Base-by-base conservation (phyloP, 2,888 invertebrate species). In the Drosophila formosana region DNA sequence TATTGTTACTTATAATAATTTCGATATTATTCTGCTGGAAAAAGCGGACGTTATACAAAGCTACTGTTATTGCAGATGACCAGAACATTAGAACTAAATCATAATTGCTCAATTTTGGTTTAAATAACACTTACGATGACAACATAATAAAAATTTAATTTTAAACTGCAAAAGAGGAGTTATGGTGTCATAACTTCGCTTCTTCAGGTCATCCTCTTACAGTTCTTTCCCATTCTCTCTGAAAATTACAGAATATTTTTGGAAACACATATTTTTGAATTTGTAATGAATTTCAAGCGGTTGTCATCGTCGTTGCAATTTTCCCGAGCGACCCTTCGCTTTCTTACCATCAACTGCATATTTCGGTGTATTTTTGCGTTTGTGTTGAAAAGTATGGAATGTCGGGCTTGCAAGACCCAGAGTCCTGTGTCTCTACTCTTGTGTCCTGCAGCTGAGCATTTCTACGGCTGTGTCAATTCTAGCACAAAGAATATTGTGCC, bases 31-130 rank as follows among this genome's bases (percentile, higher is more conserved):
- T 78, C 75, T 80, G 80, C 80, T 71, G 80, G 64, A 58, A 65
- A 61, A 76, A 83, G 81, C 79, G 86, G 30, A 30, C 7, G 6
- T 30, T 30, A 6, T 30, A 5, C 30, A 30, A 30, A 6, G 30
- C 30, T 2, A 30, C 6, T 55, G 55, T 23, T 30, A 55, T 43
- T 55, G 55, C 43, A 55, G 43, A 52, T 52, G 52, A 13, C 79
- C 70, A 75, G 78, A 77, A 77, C 81, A 83, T 86, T 83, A 79
- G 81, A 86, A 79, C 83, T 79, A 83, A 77, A 86, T 83, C 76
- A 68, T 86, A 82, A 86, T 79, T 86, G 86, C 81, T 78, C 72
- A 72, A 61, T 72, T 70, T 53, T 61, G 58, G 49, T 61, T 65
- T 47, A 74, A 78, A 67, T 74, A 67, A 66, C 66, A 65, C 66